Evolutionary conservation across 1,140 invertebrate genomes (phyloP).

Genomic region (Temnothorax longispinosus): DNA sequence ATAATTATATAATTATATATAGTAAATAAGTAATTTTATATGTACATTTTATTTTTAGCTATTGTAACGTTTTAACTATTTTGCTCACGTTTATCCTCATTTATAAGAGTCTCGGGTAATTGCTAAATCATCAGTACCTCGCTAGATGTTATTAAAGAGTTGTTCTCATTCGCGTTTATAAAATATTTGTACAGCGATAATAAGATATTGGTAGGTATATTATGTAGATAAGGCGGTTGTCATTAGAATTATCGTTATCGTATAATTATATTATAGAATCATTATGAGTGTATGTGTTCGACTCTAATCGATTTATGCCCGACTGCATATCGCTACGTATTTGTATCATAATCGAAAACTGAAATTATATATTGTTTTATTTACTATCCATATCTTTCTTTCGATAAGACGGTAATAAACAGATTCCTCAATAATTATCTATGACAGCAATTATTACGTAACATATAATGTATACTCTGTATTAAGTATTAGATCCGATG

Average conservation of each 20-base stretch:
- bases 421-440: constrained; percentile 15
- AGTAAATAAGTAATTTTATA: too few species aligned
- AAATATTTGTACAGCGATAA: neutral
- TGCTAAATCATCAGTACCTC: neutral
- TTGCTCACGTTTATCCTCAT: neutral
- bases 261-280: constrained; percentile 8
- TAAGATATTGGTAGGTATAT: constrained; percentile 16
- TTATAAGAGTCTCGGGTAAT: neutral
- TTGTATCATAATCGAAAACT: neutral
- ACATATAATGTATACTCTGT: neutral
- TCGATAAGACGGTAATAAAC: neutral
- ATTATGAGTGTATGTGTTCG: neutral
- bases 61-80: neutral
- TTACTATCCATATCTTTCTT: neutral
- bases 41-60: too few species aligned
- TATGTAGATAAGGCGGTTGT: constrained; percentile 34
- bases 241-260: neutral
- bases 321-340: neutral
- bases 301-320: neutral
- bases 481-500: constrained; percentile 26
- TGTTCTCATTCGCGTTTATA: constrained; percentile 14
- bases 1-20: neutral
- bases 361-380: neutral
- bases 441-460: constrained; percentile 17
- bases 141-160: neutral